phyloP scores from a whole-genome alignment of 2,113 vertebrate genomes.

The Heloderma charlesbogerti region DNA sequence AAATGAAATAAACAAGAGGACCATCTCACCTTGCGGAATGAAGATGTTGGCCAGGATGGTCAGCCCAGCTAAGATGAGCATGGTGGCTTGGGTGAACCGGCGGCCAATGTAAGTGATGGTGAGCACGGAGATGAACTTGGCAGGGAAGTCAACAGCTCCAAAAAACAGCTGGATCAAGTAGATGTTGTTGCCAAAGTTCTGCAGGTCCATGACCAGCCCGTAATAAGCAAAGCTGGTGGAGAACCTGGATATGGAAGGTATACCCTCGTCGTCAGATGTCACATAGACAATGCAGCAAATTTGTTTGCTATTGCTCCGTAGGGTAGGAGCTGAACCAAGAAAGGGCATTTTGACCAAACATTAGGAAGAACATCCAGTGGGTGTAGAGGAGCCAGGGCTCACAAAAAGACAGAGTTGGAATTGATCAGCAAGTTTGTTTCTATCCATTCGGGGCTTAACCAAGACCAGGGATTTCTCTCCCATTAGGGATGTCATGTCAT shows the following conservation, averaged over 20 bases:
- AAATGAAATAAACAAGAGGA: too few species aligned
- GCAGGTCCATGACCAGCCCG: slow-evolving; percentile 85
- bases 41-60: slow-evolving; percentile 82
- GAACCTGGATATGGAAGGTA: slow-evolving; percentile 59
- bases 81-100: slow-evolving; percentile 70
- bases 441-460: too few species aligned
- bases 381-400: too few species aligned
- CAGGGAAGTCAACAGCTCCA: slow-evolving; percentile 85
- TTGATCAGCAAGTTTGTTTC: too few species aligned
- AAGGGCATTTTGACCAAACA: neutral
- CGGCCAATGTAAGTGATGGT: slow-evolving; percentile 80
- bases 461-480: too few species aligned
- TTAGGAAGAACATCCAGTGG: neutral
- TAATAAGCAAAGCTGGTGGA: slow-evolving; percentile 92
- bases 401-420: too few species aligned
- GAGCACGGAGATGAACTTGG: slow-evolving; percentile 82
- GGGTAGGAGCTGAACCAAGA: too few species aligned
- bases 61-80: slow-evolving; percentile 80
- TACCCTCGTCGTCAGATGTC: neutral
- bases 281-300: neutral
- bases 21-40: slow-evolving; percentile 78
- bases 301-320: neutral
- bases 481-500: too few species aligned
- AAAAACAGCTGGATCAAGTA: slow-evolving; percentile 91
- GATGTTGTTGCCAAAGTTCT: slow-evolving; percentile 88